Evolutionary conservation across 1,140 invertebrate genomes (phyloP).

Genomic region (Spodoptera litura): DNA sequence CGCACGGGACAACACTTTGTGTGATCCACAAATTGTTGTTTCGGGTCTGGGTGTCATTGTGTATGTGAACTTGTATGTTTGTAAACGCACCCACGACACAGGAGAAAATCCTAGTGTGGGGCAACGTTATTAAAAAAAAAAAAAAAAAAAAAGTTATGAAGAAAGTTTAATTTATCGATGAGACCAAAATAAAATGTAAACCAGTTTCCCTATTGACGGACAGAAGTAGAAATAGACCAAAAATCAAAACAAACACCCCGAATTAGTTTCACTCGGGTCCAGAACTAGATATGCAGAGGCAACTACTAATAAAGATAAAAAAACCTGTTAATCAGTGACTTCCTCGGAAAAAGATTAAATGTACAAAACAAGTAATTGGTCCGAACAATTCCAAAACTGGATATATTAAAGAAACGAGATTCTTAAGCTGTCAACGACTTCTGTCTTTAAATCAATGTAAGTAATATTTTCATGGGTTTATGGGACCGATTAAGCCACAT

Average conservation of each 20-base stretch:
- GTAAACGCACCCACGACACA: no score
- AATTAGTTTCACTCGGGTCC: background rate
- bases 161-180: slow-evolving; percentile 37
- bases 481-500: slow-evolving; percentile 8
- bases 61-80: no score
- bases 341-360: slow-evolving; percentile 69
- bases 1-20: no score
- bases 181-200: slow-evolving; percentile 20
- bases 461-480: slow-evolving; percentile 41
- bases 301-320: slow-evolving; percentile 56
- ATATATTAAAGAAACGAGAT: slow-evolving; percentile 56
- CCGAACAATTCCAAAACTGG: slow-evolving; percentile 56
- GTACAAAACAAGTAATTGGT: slow-evolving; percentile 58
- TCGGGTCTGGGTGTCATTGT: no score
- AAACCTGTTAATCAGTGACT: slow-evolving; percentile 73
- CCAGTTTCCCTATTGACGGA: background rate
- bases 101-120: no score
- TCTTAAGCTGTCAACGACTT: slow-evolving; percentile 42
- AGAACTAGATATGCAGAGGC: slow-evolving; percentile 8
- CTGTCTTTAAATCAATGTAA: slow-evolving; percentile 40
- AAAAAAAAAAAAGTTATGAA: no score
- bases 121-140: no score
- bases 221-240: background rate
- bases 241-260: slow-evolving; percentile 1
- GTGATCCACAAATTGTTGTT: no score